Conservation (phyloP, 2,797 vertebrate genomes). For the Arremon aurantiirostris region DNA sequence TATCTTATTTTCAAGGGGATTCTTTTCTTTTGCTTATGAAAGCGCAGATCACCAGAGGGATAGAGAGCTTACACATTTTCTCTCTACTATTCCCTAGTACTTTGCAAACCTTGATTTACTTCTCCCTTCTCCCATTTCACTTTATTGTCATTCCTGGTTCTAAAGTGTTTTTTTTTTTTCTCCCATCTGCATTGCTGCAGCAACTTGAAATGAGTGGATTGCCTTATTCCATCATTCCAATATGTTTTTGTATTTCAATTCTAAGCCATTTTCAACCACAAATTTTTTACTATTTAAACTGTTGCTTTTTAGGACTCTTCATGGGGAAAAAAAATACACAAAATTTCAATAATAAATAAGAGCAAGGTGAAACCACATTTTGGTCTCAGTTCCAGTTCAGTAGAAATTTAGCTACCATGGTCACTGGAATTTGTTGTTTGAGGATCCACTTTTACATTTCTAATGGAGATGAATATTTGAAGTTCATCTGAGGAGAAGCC, state of each 20-base stretch:
- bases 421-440: background rate
- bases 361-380: background rate
- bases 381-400: background rate
- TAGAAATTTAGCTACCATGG: background rate
- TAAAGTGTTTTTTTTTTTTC: background rate
- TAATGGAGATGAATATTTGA: background rate
- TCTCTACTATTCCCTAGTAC: background rate
- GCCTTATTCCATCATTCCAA: background rate
- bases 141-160: background rate
- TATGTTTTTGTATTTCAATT: background rate
- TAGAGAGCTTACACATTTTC: background rate
- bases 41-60: background rate
- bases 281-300: background rate
- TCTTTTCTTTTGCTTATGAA: background rate
- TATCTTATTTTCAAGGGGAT: background rate
- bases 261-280: background rate
- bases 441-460: background rate
- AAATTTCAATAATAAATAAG: background rate
- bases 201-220: background rate
- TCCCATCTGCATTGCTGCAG: constrained; percentile 6
- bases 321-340: background rate
- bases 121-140: background rate
- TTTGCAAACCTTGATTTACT: background rate
- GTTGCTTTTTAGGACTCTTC: background rate
- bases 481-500: background rate